Conservation (phyloP, 1,140 invertebrate species). For the Pteromalus puparum region DNA sequence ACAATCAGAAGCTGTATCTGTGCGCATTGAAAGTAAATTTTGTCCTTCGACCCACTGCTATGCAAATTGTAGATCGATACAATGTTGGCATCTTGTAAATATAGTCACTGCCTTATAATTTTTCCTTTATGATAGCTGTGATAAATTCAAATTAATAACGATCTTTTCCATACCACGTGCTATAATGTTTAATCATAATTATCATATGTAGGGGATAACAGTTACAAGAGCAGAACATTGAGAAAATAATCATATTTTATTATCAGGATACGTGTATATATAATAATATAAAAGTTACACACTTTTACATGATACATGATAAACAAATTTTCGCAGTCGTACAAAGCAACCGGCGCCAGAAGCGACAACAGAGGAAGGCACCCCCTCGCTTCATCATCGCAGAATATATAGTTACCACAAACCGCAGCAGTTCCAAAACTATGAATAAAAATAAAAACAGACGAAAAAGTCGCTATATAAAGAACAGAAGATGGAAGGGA, state of each 20-base stretch:
- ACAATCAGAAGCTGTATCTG: too few species aligned
- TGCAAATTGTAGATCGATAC: too few species aligned
- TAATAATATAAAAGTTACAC: constrained; percentile 48
- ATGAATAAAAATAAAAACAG: background rate
- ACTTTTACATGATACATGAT: constrained; percentile 29
- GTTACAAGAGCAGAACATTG: background rate
- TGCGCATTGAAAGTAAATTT: background rate
- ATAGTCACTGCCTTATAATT: too few species aligned
- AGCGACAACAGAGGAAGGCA: constrained; percentile 16
- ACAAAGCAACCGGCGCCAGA: background rate
- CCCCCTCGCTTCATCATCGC: constrained; percentile 27
- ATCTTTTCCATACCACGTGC: too few species aligned
- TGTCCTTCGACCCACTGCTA: background rate
- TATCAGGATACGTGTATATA: constrained; percentile 39
- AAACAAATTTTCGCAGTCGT: constrained; percentile 41
- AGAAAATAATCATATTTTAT: constrained; percentile 52
- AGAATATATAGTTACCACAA: background rate
- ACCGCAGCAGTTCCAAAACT: background rate
- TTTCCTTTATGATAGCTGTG: too few species aligned
- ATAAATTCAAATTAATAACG: background rate
- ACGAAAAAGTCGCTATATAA: background rate
- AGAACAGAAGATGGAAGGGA: background rate
- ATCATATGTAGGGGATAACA: background rate
- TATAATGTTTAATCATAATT: too few species aligned
- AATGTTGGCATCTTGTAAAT: too few species aligned